Evolutionary conservation across 1,140 invertebrate species (phyloP), one percentile per base, ranked within the genome.

Genomic region (Steinernema khuongi): DNA sequence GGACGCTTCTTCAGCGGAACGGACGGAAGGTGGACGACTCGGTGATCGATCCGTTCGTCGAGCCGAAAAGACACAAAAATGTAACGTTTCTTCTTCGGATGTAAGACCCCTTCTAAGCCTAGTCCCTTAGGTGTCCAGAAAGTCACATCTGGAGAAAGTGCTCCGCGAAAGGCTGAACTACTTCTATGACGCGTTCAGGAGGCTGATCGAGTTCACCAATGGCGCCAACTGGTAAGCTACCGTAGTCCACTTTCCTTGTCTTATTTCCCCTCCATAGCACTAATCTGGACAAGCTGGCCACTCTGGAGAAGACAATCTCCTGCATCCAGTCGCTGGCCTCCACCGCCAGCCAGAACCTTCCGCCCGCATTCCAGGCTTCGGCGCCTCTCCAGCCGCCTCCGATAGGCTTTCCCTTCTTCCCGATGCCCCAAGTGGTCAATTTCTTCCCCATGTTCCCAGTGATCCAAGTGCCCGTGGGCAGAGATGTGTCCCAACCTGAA

Each of bases 161-260:
- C 50, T 60, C 11, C 50, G 50, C 11, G 50, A 60, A 60, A 60
- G 26, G 50, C 22, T 14, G 50, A 60, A 60, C 50, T 60, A 60
- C 50, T 60, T n/a, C 50, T 60, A 60, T 22, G 50, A 60, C 50
- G 50, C 50, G 11, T 60, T 60, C 50, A 60, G 50, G 26, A 60
- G 14, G 4, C 22, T 60, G 7, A 22, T 60, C 7, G 50, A 60
- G 22, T 7, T 17, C 4, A 26, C 50, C 4, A 60, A 60, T 22
- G 22, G 22, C 2, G 50, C 50, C 4, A 60, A 60, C 50, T 60
- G 50, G 36, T 41, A n/a, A 7, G 36, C 36, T 41, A 41, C n/a
- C n/a, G 7, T 41, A 11, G n/a, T n/a, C 7, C 36, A 11, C 36
- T 11, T 41, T 41, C 36, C 7, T n/a, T 11, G n/a, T 41, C n/a